These are phyloP conservation scores for Petrocephalus microphthalmus DNA, from an alignment of 2,113 vertebrate genomes.

Conservation along the genomic window DNA sequence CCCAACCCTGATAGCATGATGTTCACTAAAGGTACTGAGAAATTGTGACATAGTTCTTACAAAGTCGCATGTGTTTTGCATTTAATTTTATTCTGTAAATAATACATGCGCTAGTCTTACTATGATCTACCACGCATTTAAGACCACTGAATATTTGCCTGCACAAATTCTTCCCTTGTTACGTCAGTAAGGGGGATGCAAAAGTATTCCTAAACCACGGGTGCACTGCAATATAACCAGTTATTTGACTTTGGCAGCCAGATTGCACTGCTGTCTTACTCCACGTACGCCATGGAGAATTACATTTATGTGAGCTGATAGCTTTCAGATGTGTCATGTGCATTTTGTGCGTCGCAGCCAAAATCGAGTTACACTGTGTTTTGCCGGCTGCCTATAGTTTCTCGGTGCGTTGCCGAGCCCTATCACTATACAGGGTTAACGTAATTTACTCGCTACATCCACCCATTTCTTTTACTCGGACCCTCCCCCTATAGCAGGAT, in stretches of 20 bases:
- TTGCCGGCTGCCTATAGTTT: background rate
- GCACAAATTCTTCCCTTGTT: background rate
- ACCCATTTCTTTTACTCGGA: background rate
- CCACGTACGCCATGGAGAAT: background rate
- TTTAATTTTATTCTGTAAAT: background rate
- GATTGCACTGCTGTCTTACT: background rate
- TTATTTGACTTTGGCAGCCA: background rate
- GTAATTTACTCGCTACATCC: background rate
- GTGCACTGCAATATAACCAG: background rate
- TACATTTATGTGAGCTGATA: background rate
- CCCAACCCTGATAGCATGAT: background rate
- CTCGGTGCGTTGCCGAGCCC: background rate
- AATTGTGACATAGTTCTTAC: background rate
- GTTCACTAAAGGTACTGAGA: background rate
- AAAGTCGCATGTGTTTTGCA: background rate
- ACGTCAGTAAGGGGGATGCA: background rate
- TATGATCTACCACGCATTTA: background rate
- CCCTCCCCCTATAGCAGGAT: background rate
- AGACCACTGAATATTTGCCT: background rate
- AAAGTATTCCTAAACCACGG: background rate
- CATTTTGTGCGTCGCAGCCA: background rate
- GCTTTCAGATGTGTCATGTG: background rate
- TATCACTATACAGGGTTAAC: background rate
- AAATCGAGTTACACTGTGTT: background rate
- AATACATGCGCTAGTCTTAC: background rate